Evolutionary conservation across 2,113 vertebrate genomes (phyloP).

Genomic region (Rhagologus leucostigma): DNA sequence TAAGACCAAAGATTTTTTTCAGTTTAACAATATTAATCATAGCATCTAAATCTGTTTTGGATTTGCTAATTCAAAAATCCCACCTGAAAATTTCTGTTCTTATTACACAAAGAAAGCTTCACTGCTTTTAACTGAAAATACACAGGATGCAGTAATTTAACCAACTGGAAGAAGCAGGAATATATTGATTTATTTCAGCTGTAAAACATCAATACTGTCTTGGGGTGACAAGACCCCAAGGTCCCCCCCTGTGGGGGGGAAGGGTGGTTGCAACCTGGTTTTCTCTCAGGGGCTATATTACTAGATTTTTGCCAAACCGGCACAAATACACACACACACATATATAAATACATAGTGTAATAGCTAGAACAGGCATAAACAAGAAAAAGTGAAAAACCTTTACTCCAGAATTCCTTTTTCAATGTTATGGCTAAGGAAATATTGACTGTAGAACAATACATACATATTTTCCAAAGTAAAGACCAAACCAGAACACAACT

Average conservation of each 20-base stretch:
- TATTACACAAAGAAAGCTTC: background rate
- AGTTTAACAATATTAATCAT: background rate
- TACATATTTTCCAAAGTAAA: background rate
- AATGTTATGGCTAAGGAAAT: background rate
- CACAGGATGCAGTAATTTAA: background rate
- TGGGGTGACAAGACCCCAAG: no score
- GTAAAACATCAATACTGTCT: background rate
- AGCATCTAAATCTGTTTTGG: background rate
- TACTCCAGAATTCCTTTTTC: background rate
- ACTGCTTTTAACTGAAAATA: background rate
- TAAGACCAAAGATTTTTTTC: background rate
- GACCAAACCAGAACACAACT: background rate
- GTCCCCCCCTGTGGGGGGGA: no score
- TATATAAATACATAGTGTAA: background rate
- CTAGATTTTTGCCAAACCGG: no score
- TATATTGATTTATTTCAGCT: background rate
- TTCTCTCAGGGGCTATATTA: no score
- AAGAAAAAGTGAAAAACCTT: background rate
- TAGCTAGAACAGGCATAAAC: background rate
- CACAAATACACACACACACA: background rate
- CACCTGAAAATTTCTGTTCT: background rate
- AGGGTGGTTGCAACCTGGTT: no score
- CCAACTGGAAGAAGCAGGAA: background rate
- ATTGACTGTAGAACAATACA: background rate
- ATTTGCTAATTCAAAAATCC: background rate